Percentiles rank a stretch among this genome's conserved stretches.
phyloP scores from a whole-genome alignment of 1,140 invertebrate species.

The Drosophila pachea region DNA sequence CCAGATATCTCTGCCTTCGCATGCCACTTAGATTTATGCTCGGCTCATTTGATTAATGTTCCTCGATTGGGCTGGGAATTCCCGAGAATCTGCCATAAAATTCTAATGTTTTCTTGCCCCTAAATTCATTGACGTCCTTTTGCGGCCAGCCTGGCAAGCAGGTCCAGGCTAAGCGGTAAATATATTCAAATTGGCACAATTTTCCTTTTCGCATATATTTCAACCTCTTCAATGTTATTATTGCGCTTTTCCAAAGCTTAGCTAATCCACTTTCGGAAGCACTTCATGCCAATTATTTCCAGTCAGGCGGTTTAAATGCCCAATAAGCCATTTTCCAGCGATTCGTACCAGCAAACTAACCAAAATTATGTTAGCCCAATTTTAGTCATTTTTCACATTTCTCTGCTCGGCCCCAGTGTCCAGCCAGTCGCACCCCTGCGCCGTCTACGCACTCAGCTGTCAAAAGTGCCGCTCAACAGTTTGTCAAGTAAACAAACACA shows the following conservation, averaged over 20 bases:
- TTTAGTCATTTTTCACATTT: constrained; percentile 62
- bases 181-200: constrained; percentile 29
- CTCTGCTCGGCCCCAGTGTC: not conserved
- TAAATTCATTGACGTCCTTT: constrained; percentile 57
- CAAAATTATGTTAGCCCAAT: constrained; percentile 66
- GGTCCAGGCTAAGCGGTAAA: constrained; percentile 5
- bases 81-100: constrained; percentile 51
- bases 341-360: constrained; percentile 34
- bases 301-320: too few species aligned
- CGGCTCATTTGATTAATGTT: constrained; percentile 64
- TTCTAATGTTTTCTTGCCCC: constrained; percentile 25
- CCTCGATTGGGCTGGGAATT: constrained; percentile 32
- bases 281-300: too few species aligned
- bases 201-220: constrained; percentile 11
- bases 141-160: constrained; percentile 40
- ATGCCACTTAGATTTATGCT: constrained; percentile 59
- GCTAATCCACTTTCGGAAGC: too few species aligned
- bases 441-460: constrained; percentile 20
- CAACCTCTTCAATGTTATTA: not conserved
- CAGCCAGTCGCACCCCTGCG: constrained; percentile 1
- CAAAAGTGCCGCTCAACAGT: constrained; percentile 66
- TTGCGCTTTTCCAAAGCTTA: not conserved
- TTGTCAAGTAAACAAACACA: constrained; percentile 54
- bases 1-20: constrained; percentile 19
- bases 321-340: too few species aligned